A percentile compares a stretch with the other conserved stretches of the same genome.
Conservation (phyloP, 2,797 vertebrate genomes). For the Falco berigora region DNA sequence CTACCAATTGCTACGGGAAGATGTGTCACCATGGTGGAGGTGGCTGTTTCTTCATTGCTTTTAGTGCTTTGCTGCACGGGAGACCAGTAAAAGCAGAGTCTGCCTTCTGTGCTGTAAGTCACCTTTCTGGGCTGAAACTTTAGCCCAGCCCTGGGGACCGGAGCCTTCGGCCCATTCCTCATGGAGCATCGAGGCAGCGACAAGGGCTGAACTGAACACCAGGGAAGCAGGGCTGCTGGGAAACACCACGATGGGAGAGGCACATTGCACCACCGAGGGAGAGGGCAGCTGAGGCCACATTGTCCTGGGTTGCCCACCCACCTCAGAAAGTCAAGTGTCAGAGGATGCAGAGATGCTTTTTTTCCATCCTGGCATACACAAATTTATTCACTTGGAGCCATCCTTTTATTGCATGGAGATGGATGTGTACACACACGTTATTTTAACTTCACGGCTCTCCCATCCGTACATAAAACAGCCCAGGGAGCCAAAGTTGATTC, state of each 20-base stretch:
- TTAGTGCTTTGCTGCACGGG: background rate
- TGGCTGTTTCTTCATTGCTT: background rate
- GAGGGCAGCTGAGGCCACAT: accelerated
- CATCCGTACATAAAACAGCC: constrained; percentile 45
- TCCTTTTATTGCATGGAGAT: background rate
- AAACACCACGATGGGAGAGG: too few species aligned
- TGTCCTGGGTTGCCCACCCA: background rate
- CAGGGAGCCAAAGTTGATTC: constrained; percentile 8
- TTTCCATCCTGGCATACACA: background rate
- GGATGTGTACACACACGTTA: background rate
- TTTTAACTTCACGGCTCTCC: constrained; percentile 25
- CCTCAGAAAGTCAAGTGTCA: background rate
- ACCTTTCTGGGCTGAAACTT: background rate
- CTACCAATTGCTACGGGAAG: background rate
- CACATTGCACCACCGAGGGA: background rate
- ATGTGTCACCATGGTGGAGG: background rate
- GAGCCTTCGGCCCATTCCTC: background rate
- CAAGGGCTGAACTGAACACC: background rate
- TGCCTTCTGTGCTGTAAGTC: background rate
- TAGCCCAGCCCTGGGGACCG: background rate
- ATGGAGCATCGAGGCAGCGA: background rate
- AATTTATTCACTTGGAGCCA: background rate
- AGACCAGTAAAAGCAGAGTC: background rate
- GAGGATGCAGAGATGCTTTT: background rate
- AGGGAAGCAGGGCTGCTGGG: background rate